phyloP scores from a whole-genome alignment of 2,113 vertebrate species.

The Pluvialis apricaria region DNA sequence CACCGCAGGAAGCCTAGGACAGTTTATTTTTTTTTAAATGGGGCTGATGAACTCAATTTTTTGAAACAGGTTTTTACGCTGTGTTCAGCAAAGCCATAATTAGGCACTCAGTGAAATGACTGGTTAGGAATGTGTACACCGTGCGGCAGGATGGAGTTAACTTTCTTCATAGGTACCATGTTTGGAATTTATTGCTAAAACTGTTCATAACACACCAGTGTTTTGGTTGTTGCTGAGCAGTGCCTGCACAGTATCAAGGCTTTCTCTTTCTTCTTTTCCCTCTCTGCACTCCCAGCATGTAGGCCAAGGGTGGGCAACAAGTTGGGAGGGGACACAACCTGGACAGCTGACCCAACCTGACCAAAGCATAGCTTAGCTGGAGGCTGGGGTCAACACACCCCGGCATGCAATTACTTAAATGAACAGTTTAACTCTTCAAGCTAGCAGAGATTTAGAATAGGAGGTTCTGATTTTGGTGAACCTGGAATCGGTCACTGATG shows the following conservation, averaged over 20 bases:
- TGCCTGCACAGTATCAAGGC: neutral
- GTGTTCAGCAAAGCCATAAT: neutral
- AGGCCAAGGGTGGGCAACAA: neutral
- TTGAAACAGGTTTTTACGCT: neutral
- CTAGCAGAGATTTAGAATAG: neutral
- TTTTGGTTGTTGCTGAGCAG: neutral
- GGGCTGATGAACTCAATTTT: neutral
- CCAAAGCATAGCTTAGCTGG: neutral
- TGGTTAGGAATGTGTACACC: rapidly evolving
- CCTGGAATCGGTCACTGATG: neutral
- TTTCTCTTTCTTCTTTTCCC: neutral
- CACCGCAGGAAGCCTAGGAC: neutral
- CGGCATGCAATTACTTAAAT: neutral
- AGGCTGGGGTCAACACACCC: neutral
- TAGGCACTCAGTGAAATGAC: neutral
- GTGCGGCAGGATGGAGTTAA: neutral
- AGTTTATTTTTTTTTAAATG: neutral
- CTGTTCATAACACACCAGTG: neutral
- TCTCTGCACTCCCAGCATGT: neutral
- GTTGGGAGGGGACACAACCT: neutral
- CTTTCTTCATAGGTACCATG: neutral
- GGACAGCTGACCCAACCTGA: neutral
- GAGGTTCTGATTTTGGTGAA: neutral
- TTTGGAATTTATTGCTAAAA: neutral
- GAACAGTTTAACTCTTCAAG: neutral